Base-by-base conservation (phyloP, 2,797 vertebrate species). In the Delichon dasypus region DNA sequence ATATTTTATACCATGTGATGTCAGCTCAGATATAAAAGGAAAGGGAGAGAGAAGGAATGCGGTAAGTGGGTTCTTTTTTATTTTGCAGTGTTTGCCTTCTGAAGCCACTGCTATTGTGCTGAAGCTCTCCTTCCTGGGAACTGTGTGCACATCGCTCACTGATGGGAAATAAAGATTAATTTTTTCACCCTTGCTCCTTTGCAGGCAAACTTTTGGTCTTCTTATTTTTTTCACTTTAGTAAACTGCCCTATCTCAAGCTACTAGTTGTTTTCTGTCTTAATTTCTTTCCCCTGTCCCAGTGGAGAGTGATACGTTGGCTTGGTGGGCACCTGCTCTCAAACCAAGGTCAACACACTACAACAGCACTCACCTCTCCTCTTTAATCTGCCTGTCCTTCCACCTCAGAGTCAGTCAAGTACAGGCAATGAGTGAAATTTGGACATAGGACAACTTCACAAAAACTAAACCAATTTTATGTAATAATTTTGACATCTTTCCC, bases 101-200 rank as follows among this genome's bases (percentile, higher is more conserved):
- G 15, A 25, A 42, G 36, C 2, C 2, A 7, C 2, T 44, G 26
- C 9, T 50, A 2, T 8, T 15, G 26, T 18, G 32, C 21, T 50
- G 36, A 26, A 36, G 32, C 20, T 6, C 36, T 55, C 5, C 16
- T 48, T 48, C 26, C 32, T 32, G 3, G 9, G 26, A 58, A 26
- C 3, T 16, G 6, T 22, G 14, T 26, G 14, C 25, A 18, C 6
- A 22, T 16, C 0, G 0, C 21, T 44, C 18, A 27, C 17, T 2
- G 3, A 44, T 22, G 32, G 17, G 27, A 74, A 58, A 4, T 9
- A 48, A 48, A 26, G 11, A 30, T 66, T 32, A 36, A 16, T 38
- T 26, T 74, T 84, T 50, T 15, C 21, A 11, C 8, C 32, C 50
- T 73, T 66, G 21, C 7, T 74, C 9, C 32, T 12, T 4, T 27